Base-by-base conservation (phyloP, 2,888 invertebrate genomes). In the Heteromyza rotundicornis region DNA sequence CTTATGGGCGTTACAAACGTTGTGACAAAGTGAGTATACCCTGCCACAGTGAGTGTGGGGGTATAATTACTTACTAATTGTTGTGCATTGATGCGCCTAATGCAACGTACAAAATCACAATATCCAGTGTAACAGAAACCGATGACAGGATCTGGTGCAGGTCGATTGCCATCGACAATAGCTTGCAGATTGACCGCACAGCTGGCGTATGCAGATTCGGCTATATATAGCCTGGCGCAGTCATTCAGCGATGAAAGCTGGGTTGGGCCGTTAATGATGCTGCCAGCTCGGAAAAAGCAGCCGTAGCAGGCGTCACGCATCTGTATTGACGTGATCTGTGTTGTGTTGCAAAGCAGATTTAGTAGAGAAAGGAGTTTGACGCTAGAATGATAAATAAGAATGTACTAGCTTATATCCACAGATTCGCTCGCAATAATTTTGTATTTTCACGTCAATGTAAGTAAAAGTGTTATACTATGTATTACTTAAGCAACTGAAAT, bases 261-360 rank as follows among this genome's bases (percentile, higher is more conserved):
- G 67, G 86, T 86, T 49, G 86, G 86, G 2, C 87, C 87, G 32
- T 63, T 66, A 82, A 85, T 84, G 14, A 84, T 75, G 27, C 85
- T 80, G 55, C 86, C 87, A 2, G 87, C 86, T 66, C 85, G 82
- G 62, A 86, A 85, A 75, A 89, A 89, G 73, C 89, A 89, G 20
- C 87, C 85, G 64, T 89, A 87, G 71, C 89, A 89, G 14, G 86
- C 86, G 80, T 89, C 89, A 62, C 88, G 84, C 61, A 81, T 69
- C 35, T 86, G 85, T 2, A 85, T 81, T 68, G 87, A 86, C 1
- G 86, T 85, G 16, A 86, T 86, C 77, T 89, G 89, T n/a, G 89
- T 87, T 36, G 87, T 87, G 70, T 87, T 89, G 76, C 89, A 89
- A 64, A 89, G 85, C 63, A 89, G 80, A 73, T 87, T 89, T 10